Conservation (phyloP, 2,113 vertebrate species). For the Eonycteris spelaea region DNA sequence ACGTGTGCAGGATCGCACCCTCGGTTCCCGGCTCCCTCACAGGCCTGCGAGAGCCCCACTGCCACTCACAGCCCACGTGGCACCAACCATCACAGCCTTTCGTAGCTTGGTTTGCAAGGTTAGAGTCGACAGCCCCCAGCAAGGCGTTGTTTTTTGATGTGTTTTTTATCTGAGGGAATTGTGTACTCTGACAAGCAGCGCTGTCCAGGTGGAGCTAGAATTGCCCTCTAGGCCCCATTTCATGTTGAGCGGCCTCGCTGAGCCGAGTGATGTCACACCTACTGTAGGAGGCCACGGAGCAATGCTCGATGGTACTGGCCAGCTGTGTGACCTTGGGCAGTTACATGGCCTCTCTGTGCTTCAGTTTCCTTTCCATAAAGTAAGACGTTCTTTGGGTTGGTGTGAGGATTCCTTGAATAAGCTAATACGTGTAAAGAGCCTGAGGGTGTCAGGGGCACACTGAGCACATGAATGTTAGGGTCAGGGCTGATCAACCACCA, state of each 20-base stretch:
- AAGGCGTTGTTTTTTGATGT: not conserved
- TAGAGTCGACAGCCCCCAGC: not conserved
- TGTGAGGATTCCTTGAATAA: not conserved
- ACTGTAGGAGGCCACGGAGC: not conserved
- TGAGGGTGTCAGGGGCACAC: not conserved
- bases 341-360: not conserved
- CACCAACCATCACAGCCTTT: not conserved
- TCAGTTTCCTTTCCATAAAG: not conserved
- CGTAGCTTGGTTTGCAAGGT: not conserved
- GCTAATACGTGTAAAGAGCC: too few relatives aligned
- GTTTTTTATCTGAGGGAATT: not conserved
- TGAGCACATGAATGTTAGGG: too few relatives aligned
- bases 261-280: too few relatives aligned
- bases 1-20: not conserved
- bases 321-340: not conserved
- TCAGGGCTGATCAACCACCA: rapidly evolving
- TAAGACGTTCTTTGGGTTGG: not conserved
- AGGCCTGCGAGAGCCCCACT: not conserved
- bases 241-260: not conserved
- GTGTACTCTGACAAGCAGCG: too few relatives aligned
- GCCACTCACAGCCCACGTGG: not conserved
- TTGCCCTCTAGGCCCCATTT: not conserved
- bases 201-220: too few relatives aligned
- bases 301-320: not conserved
- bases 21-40: not conserved